Conservation (phyloP, 1,140 invertebrate species). For the Rhyzopertha dominica region DNA sequence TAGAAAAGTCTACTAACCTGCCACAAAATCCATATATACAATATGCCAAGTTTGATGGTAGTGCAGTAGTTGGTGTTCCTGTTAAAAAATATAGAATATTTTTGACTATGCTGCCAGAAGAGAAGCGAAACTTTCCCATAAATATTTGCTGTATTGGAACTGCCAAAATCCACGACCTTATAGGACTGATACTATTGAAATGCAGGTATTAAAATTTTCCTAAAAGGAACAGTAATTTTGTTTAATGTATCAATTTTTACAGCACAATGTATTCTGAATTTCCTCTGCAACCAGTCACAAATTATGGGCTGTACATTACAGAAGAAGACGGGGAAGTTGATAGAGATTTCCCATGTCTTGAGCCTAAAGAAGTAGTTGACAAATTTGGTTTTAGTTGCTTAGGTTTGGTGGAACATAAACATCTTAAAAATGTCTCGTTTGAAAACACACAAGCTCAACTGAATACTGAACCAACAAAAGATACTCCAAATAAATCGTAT, state of each 20-base stretch:
- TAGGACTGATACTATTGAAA: conserved; percentile 88
- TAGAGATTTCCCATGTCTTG: conserved; percentile 86
- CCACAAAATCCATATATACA: conserved; percentile 82
- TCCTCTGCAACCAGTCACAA: conserved; percentile 53
- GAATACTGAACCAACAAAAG: background rate
- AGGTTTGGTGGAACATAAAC: conserved; percentile 70
- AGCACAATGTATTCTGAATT: conserved; percentile 58
- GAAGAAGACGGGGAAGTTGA: conserved; percentile 97
- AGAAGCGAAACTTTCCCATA: conserved; percentile 78
- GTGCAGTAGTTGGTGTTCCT: conserved; percentile 68
- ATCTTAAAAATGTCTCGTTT: conserved; percentile 18
- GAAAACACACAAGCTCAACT: conserved; percentile 6
- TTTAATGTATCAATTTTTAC: conserved; percentile 25
- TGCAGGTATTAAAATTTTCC: conserved; percentile 54
- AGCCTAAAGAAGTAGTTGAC: conserved; percentile 77
- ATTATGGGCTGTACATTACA: conserved; percentile 85
- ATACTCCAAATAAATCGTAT: background rate
- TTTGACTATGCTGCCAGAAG: conserved; percentile 76
- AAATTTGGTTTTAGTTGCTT: conserved; percentile 90
- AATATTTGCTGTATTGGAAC: conserved; percentile 71
- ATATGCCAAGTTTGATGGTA: conserved; percentile 89
- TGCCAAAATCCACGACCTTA: conserved; percentile 87
- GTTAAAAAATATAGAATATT: conserved; percentile 81
- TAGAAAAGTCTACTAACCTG: conserved; percentile 68
- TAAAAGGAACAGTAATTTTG: background rate